Evolutionary conservation across 2,888 invertebrate species (phyloP), one percentile per base, ranked within the genome.

Genomic region (Scaptomyza parva): DNA sequence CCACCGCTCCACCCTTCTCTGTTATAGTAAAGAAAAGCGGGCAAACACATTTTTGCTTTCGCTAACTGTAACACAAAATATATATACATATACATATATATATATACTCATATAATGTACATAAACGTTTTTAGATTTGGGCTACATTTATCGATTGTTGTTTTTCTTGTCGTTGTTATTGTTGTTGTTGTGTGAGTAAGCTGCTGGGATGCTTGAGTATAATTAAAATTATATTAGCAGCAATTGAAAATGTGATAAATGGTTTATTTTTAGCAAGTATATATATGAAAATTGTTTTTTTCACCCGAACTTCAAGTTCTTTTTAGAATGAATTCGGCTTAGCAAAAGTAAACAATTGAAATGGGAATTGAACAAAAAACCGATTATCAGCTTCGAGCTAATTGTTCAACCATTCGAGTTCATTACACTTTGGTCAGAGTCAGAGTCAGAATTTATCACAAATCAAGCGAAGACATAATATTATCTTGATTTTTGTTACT

Each of bases 391-490:
- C 7, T 24, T 40, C 4, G 22, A 45, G 39, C 51, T 64, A 64
- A 68, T 72, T 75, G 67, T 45, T 68, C 47, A 44, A 26, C 33
- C 52, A 58, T 59, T 69, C 55, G 40, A 20, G 5, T 22, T 35
- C 33, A 61, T 57, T 61, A 52, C 33, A 30, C 26, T 57, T 20
- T 14, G 24, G 17, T 7, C 20, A 18, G 18, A 18, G 43, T 17
- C 14, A 35, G 14, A 14, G 14, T 14, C 50, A 61, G 65, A 69
- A 78, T 73, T 77, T 76, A 55, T 78, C 74, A 6, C 33, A 76
- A 69, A 45, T 72, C 58, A 48, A 69, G 64, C 69, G 63, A n/a
- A n/a, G n/a, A n/a, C n/a, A n/a, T n/a, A n/a, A n/a, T n/a, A n/a
- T n/a, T n/a, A 51, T 74, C 70, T 67, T 62, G 63, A 63, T 51